Evolutionary conservation across 2,113 vertebrate genomes (phyloP).

Genomic region (Coracopsis vasa): DNA sequence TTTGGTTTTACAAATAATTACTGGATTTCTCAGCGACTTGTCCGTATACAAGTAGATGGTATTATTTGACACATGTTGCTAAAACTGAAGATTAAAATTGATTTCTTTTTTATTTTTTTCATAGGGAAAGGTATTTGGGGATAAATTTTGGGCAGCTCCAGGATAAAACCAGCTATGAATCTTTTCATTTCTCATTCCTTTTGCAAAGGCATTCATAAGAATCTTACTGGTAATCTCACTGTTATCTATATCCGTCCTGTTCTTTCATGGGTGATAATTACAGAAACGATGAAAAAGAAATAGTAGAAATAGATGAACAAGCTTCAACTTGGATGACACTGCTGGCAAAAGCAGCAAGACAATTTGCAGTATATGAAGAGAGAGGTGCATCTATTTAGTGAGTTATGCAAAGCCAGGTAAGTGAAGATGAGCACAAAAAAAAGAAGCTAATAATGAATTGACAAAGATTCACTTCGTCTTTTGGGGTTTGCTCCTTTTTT

Average conservation of each 20-base stretch:
- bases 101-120: background rate
- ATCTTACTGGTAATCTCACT: background rate
- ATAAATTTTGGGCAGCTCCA: background rate
- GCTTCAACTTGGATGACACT: background rate
- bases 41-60: background rate
- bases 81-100: background rate
- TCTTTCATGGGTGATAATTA: constrained; percentile 24
- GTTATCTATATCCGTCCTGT: background rate
- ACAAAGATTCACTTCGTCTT: background rate
- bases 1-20: background rate
- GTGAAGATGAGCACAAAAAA: background rate
- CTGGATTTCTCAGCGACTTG: background rate
- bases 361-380: background rate
- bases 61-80: background rate
- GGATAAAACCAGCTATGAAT: background rate
- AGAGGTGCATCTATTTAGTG: background rate
- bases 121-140: background rate
- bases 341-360: background rate
- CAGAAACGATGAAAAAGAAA: background rate
- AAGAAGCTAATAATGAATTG: background rate
- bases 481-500: background rate
- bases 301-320: background rate
- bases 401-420: background rate
- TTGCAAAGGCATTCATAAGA: background rate
- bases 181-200: background rate